These are phyloP conservation scores for Coccyzus lansbergi DNA, from an alignment of 2,797 vertebrate genomes.

Conservation along the genomic window DNA sequence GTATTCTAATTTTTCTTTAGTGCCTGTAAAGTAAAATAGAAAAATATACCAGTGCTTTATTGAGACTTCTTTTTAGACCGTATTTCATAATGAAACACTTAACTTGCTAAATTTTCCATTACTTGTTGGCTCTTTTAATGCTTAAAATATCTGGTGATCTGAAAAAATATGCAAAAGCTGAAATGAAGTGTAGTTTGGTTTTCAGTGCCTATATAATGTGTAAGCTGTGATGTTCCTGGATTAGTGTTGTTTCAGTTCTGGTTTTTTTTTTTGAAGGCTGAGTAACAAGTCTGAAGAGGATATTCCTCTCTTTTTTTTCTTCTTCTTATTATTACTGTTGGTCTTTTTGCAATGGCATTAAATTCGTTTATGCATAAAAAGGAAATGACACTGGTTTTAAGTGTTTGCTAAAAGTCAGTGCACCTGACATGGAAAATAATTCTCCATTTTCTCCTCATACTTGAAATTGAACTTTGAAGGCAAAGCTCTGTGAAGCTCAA, in stretches of 20 bases:
- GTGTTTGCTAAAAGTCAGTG: background rate
- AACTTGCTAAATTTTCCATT: background rate
- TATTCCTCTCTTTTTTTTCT: background rate
- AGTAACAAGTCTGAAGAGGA: background rate
- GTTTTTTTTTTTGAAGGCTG: background rate
- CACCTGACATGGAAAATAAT: background rate
- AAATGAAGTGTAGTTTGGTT: background rate
- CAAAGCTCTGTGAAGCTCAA: background rate
- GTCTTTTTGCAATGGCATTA: background rate
- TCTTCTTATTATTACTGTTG: background rate
- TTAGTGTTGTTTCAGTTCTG: background rate
- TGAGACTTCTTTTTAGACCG: background rate
- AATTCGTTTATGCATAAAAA: background rate
- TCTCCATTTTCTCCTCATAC: background rate
- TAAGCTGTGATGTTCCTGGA: background rate
- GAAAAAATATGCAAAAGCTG: background rate
- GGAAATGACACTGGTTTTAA: background rate
- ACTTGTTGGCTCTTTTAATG: background rate
- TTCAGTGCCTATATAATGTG: background rate
- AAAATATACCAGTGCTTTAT: background rate
- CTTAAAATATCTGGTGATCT: background rate
- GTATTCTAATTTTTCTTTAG: background rate
- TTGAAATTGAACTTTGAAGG: conserved; percentile 3
- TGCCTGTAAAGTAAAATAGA: background rate
- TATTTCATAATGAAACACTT: background rate